Conservation (phyloP, 2,113 vertebrate genomes). For the Tylochromis polylepis region DNA sequence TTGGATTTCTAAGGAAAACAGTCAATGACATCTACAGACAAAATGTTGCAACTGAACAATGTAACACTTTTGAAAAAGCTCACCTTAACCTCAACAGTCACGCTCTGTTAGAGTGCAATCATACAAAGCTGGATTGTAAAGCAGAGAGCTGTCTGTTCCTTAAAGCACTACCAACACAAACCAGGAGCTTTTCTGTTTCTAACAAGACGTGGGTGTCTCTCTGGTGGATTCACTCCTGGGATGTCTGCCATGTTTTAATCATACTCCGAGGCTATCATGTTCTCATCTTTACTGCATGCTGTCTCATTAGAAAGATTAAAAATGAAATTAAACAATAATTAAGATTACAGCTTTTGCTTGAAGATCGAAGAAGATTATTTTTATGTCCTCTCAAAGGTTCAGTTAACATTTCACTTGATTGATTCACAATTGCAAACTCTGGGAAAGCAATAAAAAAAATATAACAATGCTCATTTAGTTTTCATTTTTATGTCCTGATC, state of each 20-base stretch:
- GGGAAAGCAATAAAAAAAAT: background rate
- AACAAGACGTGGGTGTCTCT: conserved; percentile 32
- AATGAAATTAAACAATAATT: background rate
- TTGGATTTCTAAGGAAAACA: background rate
- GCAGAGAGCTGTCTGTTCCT: background rate
- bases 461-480: background rate
- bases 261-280: background rate
- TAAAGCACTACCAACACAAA: background rate
- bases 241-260: conserved; percentile 30
- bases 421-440: background rate
- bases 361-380: background rate
- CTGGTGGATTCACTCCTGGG: conserved; percentile 28
- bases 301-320: conserved; percentile 1
- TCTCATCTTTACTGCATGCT: background rate
- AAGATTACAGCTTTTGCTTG: background rate
- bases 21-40: background rate
- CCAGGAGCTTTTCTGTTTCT: background rate
- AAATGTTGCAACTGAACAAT: background rate
- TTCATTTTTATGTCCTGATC: background rate
- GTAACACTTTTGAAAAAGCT: background rate
- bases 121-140: background rate
- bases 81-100: background rate
- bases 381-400: background rate
- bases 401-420: background rate
- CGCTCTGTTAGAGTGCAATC: background rate